These are phyloP conservation scores for Gonocerus acuteangulatus DNA, from an alignment of 2,888 invertebrate species.

Conservation along the genomic window DNA sequence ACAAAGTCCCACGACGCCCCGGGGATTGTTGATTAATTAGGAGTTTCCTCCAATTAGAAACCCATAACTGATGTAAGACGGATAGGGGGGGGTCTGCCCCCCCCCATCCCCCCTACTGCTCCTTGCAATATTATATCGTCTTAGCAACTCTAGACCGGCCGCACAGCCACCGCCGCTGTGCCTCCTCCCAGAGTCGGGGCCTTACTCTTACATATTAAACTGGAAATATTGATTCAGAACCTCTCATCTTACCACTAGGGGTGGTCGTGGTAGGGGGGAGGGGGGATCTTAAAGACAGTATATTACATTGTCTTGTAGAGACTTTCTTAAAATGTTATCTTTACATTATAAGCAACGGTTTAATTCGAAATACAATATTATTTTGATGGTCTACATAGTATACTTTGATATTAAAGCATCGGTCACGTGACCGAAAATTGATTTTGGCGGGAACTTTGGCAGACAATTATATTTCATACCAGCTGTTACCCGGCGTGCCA, in stretches of 20 bases:
- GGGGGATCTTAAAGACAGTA: too few species aligned
- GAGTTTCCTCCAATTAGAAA: constrained; percentile 36
- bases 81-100: constrained; percentile 20
- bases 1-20: constrained; percentile 16
- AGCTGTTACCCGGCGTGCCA: too few species aligned
- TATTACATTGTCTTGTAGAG: too few species aligned
- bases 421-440: too few species aligned
- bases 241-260: constrained; percentile 12
- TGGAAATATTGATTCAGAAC: constrained; percentile 21
- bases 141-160: constrained; percentile 29
- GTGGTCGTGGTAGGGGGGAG: too few species aligned
- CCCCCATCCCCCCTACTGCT: not conserved
- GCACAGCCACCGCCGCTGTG: not conserved
- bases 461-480: too few species aligned
- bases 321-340: too few species aligned
- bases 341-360: too few species aligned
- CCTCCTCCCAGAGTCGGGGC: not conserved
- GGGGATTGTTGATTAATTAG: constrained; percentile 36
- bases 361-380: too few species aligned
- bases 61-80: constrained; percentile 37
- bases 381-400: too few species aligned
- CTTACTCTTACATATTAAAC: constrained; percentile 27
- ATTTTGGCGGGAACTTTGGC: too few species aligned
- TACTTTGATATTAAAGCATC: too few species aligned
- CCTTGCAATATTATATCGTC: constrained; percentile 35